Evolutionary conservation across 2,113 vertebrate species (phyloP).

Genomic region (Myrmophylax atrothorax): DNA sequence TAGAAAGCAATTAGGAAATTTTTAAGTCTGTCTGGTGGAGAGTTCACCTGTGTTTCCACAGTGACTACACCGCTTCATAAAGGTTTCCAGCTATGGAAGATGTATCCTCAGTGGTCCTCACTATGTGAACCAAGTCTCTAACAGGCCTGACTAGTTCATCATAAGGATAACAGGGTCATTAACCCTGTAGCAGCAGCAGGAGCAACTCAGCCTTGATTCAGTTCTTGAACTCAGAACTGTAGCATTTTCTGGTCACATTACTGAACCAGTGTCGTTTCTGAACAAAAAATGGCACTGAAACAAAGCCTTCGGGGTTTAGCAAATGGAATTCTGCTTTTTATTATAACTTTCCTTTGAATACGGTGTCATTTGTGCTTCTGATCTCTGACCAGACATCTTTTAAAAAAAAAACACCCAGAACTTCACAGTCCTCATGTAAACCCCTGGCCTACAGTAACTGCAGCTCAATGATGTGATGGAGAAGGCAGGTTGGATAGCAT

Average conservation of each 20-base stretch:
- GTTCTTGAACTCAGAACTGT: not conserved
- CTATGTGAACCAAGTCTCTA: accelerated
- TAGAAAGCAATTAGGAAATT: not conserved
- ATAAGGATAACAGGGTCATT: accelerated
- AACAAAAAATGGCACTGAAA: constrained; percentile 29
- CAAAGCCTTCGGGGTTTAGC: constrained; percentile 45
- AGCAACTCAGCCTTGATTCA: not conserved
- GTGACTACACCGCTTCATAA: not conserved
- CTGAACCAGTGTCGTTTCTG: not conserved
- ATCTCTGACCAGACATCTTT: constrained; percentile 55
- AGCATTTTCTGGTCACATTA: not conserved
- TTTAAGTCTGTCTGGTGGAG: not conserved
- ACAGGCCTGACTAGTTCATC: accelerated
- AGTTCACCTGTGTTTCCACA: not conserved
- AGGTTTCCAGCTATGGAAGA: not conserved
- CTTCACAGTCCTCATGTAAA: constrained; percentile 23
- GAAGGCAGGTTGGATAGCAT: constrained; percentile 66
- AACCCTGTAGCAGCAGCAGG: not conserved
- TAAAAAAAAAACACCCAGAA: not conserved
- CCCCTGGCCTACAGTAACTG: constrained; percentile 59
- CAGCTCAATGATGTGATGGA: constrained; percentile 52
- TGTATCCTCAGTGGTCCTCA: not conserved
- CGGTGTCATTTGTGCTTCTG: constrained; percentile 61
- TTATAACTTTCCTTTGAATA: constrained; percentile 66
- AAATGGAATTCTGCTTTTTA: constrained; percentile 68